Conservation (phyloP, 2,113 vertebrate species). For the Petroica traversi region DNA sequence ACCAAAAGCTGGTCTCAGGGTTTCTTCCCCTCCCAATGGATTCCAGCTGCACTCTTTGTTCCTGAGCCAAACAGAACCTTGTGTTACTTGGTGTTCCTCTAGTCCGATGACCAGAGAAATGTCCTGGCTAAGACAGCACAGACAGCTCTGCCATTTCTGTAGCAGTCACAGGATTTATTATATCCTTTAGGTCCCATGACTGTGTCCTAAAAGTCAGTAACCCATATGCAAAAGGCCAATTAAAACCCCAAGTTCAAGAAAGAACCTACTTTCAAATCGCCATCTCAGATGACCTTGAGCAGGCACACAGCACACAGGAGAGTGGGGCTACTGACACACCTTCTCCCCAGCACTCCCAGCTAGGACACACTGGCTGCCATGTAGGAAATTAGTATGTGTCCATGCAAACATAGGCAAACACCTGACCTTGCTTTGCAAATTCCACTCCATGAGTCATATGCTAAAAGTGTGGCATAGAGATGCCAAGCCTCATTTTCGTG, state of each 20-base stretch:
- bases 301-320: not conserved
- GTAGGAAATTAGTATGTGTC: not conserved
- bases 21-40: not conserved
- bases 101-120: not conserved
- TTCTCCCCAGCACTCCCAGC: not conserved
- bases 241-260: not conserved
- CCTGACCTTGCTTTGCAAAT: conserved; percentile 30
- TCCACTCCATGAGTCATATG: conserved; percentile 44
- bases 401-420: not conserved
- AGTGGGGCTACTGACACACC: not conserved
- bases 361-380: not conserved
- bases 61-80: not conserved
- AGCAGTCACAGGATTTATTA: not conserved
- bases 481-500: not conserved
- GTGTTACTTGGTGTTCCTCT: not conserved
- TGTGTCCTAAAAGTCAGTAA: not conserved
- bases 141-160: not conserved
- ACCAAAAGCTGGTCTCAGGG: not conserved
- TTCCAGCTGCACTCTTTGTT: not conserved
- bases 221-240: not conserved
- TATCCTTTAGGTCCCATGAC: not conserved
- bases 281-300: not conserved
- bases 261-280: not conserved
- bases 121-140: not conserved
- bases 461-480: not conserved